Base-by-base conservation (phyloP, 2,888 invertebrate genomes). In the Stenichneumon culpator region DNA sequence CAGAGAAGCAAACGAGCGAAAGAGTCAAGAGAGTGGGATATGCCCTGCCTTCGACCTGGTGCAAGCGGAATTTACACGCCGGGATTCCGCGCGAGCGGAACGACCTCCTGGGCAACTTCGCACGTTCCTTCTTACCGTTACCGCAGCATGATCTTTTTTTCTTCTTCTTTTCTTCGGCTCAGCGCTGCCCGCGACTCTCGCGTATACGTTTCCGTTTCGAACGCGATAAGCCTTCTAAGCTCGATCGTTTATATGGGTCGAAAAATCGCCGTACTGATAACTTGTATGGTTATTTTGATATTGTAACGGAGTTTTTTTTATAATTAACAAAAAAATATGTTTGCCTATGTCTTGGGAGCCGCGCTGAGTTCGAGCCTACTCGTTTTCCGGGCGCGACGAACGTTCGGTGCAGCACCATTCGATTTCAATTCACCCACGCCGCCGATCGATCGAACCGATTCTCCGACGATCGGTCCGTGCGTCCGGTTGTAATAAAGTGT, bases 121-220 rank as follows among this genome's bases (percentile, higher is more conserved):
- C 86, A 86, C 86, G 86, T 86, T 79, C 65, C 79, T 82, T 65
- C 86, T 79, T 85, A 86, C 86, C 85, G 86, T 86, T 86, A 86
- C 73, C 65, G 85, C 77, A 54, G 85, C 77, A 68, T 79, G 67
- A 82, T 80, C 63, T 50, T 67, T 57, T 52, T 50, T 50, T 54
- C 16, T 60, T 79, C 25, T n/a, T 54, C 39, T 63, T 57, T 65
- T 72, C 78, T 68, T 54, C 72, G 67, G 16, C 19, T 57, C 50
- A 67, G n/a, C 63, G n/a, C 60, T 11, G 36, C n/a, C 14, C 28
- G 32, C 47, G 65, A n/a, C 39, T 63, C 63, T 36, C 28, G 50
- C n/a, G 11, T 65, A 63, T 74, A 47, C 25, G 14, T 57, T 57
- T 57, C 11, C 63, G 63, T 63, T 63, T 63, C 63, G 63, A 63